Base-by-base conservation (phyloP, 2,113 vertebrate genomes). In the Ibidorhyncha struthersii region DNA sequence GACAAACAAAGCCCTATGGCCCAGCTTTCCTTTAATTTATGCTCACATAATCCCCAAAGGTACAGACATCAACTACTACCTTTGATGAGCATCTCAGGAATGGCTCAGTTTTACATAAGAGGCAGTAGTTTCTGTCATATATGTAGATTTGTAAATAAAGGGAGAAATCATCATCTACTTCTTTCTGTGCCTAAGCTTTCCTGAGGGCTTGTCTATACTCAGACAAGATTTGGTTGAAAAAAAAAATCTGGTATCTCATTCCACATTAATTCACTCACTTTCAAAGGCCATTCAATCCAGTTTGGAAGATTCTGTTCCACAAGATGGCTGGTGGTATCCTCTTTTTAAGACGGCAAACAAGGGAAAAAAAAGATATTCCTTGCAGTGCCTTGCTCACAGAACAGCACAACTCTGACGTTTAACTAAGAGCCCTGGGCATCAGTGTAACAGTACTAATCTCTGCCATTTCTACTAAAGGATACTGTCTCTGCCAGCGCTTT, bases 1-100 rank as follows among this genome's bases (percentile, higher is more conserved):
- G 53, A 69, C 6, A 18, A 27, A 16, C 12, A 40, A 80, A 67
- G 56, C 18, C 65, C 29, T 38, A 1, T 67, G 59, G 26, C 32
- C 47, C 16, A 23, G 8, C 81, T 96, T 90, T 77, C 10, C 40
- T 78, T 25, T 36, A 30, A 34, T 52, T 43, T 90, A 32, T 73
- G n/a, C 50, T 82, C 19, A 19, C 0, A 0, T 66, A 52, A 32
- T 45, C n/a, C 61, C 47, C 26, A 53, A 83, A 66, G 27, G 14
- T n/a, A 29, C 8, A 70, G 86, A 70, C 12, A 70, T 69, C 29
- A 55, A 43, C n/a, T 69, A 30, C 9, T 50, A 10, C 4, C 36
- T 81, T 69, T 36, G 21, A 34, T 53, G 50, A 56, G 27, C 73
- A 47, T 55, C 10, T 82, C 30, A 12, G 56, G n/a, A 87, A 69